Conservation (phyloP, 2,113 vertebrate species). For the Lutjanus erythropterus region DNA sequence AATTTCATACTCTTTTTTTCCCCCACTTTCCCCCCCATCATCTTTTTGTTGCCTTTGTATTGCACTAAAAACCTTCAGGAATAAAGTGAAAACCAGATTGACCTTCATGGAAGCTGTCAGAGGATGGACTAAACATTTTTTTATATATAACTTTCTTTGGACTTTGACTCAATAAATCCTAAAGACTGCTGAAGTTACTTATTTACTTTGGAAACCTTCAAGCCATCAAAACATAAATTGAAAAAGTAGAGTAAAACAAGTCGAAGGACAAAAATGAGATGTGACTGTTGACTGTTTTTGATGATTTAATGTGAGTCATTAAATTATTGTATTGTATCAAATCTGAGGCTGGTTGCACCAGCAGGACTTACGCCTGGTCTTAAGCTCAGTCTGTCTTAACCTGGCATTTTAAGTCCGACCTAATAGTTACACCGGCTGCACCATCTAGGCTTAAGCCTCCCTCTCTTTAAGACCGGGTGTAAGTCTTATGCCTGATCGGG, state of each 20-base stretch:
- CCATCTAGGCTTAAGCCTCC: too few species aligned
- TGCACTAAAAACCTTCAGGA: slow-evolving; percentile 17
- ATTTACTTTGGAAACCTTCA: not conserved
- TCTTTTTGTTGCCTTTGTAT: slow-evolving; percentile 25
- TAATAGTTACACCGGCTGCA: too few species aligned
- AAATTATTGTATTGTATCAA: too few species aligned
- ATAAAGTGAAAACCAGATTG: slow-evolving; percentile 45
- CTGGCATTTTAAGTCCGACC: too few species aligned
- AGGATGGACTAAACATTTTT: slow-evolving; percentile 3
- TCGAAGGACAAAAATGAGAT: not conserved
- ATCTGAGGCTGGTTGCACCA: too few species aligned
- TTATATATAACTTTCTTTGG: not conserved
- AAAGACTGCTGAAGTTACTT: not conserved
- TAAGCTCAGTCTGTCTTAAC: too few species aligned
- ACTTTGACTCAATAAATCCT: not conserved
- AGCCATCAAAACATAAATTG: not conserved
- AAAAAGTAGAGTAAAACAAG: not conserved
- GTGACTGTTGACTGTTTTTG: not conserved
- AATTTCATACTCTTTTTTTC: not conserved
- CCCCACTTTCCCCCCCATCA: not conserved
- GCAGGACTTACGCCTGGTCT: too few species aligned
- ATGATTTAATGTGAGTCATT: not conserved
- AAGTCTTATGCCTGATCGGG: too few species aligned
- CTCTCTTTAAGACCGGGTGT: too few species aligned
- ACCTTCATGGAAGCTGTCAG: slow-evolving; percentile 41